Percentiles rank a stretch among this genome's conserved stretches.
These are phyloP conservation scores for Neofelis nebulosa DNA, from an alignment of 2,113 vertebrate species.

Conservation along the genomic window DNA sequence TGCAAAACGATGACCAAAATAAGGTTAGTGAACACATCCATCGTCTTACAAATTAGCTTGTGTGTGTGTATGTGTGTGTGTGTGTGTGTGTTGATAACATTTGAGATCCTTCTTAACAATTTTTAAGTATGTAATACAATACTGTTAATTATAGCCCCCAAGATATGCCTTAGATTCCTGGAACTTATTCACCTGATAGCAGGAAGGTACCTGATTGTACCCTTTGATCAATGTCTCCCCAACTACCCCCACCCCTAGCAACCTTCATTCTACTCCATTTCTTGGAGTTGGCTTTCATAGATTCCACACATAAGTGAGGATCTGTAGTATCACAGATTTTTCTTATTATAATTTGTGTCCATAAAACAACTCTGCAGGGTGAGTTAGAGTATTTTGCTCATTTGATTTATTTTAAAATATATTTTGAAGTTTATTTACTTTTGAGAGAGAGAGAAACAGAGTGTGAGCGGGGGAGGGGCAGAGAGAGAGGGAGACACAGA, in stretches of 20 bases:
- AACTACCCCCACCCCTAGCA: neutral
- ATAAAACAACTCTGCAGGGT: neutral
- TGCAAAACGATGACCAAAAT: neutral
- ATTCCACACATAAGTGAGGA: neutral
- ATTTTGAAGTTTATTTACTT: too few relatives aligned
- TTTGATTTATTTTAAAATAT: too few relatives aligned
- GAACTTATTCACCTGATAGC: neutral
- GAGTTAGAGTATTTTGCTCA: neutral
- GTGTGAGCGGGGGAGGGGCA: too few relatives aligned
- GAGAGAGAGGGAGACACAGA: too few relatives aligned
- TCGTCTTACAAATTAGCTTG: neutral
- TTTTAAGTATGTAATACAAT: neutral
- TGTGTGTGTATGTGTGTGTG: neutral
- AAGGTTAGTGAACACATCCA: neutral
- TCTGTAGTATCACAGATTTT: neutral
- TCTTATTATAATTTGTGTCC: neutral
- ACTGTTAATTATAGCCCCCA: neutral
- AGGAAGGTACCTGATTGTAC: neutral
- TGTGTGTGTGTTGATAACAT: neutral
- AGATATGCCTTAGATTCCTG: too few relatives aligned
- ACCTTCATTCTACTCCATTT: neutral
- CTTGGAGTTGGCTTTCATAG: neutral
- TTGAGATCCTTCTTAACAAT: neutral
- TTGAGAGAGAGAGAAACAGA: too few relatives aligned
- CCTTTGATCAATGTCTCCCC: neutral